Base-by-base conservation (phyloP, 2,113 vertebrate genomes). In the Catharus bicknelli region DNA sequence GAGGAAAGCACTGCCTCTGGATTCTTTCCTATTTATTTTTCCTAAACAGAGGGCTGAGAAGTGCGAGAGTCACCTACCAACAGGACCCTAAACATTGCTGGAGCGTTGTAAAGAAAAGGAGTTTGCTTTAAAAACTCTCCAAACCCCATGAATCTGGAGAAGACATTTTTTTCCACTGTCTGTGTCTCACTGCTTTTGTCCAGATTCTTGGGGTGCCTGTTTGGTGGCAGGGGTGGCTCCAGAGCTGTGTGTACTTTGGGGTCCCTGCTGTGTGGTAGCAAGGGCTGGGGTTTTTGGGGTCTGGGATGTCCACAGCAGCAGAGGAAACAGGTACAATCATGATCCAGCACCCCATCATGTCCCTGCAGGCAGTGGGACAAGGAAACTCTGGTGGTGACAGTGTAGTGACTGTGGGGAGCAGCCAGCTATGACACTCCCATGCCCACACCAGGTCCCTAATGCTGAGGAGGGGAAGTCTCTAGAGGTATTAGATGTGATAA, bases 1-100 rank as follows among this genome's bases (percentile, higher is more conserved):
- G 57, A 90, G 83, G 86, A 88, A 96, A 96, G 73, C n/a, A 36
- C 57, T 7, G 40, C 80, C 80, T 82, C 92, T 96, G 95, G 90
- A 95, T 96, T 96, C 94, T 95, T 96, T 95, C 96, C 95, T 94
- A 83, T 88, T 94, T 93, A 83, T 90, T 95, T 96, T 95, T 96
- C 95, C 96, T 95, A 95, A 96, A 95, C 95, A 95, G 63, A 95
- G 61, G 36, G 40, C 63, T 83, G 68, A 88, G 88, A 70, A 90
- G 54, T 29, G 50, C 2, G 0, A 74, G 91, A 92, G 53, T 78
- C 22, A 25, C 93, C 91, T 94, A 84, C 84, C 57, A 75, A 64
- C 68, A 86, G 78, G 47, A 92, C 68, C 62, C 62, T 88, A 67
- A 17, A 4, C 54, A 43, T 87, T 53, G 16, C 51, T 73, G 38